Evolutionary conservation across 1,140 invertebrate species (phyloP), one percentile per base, ranked within the genome.

Genomic region (Ylistrum balloti): DNA sequence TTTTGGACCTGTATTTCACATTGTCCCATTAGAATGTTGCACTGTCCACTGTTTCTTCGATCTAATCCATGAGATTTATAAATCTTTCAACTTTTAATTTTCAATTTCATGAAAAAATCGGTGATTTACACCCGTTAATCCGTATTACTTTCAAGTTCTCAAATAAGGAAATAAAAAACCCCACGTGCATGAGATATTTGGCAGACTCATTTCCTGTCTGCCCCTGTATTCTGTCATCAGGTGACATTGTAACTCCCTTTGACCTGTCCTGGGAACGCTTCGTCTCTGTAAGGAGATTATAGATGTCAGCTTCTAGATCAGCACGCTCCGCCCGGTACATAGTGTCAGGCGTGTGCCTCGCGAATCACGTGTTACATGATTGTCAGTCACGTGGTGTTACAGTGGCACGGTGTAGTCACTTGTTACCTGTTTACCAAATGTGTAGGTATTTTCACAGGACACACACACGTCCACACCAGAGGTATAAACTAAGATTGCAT

Each of bases 201-300:
- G 22, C 56, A 74, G 56, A 28, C 56, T 74, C 56, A 74, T 74
- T 74, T 74, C 56, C 56, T 74, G 56, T 74, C 56, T 74, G 45
- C 45, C 45, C 22, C 56, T 74, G 56, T 74, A n/a, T 74, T 28
- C 22, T 74, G 56, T 74, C 56, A 74, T 17, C 13, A 74, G 9
- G 22, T 74, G 56, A 74, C 56, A 74, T 74, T 2, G 22, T 74
- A 74, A 28, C 56, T 74, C 56, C 56, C 56, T 74, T 28, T 74
- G 56, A 74, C 56, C 2, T 74, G 56, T 28, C 56, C 56, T 74
- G 56, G 56, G 56, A 74, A 74, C 56, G n/a, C 28, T 28, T 74
- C n/a, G n/a, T 9, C 56, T n/a, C 28, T 74, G 28, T 74, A 74
- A 74, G 56, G 56, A 74, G 56, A 74, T 74, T 74, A 74, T n/a